A percentile compares a stretch with the other conserved stretches of the same genome.
phyloP scores from a whole-genome alignment of 2,888 invertebrate species.

The Theretra japonica region DNA sequence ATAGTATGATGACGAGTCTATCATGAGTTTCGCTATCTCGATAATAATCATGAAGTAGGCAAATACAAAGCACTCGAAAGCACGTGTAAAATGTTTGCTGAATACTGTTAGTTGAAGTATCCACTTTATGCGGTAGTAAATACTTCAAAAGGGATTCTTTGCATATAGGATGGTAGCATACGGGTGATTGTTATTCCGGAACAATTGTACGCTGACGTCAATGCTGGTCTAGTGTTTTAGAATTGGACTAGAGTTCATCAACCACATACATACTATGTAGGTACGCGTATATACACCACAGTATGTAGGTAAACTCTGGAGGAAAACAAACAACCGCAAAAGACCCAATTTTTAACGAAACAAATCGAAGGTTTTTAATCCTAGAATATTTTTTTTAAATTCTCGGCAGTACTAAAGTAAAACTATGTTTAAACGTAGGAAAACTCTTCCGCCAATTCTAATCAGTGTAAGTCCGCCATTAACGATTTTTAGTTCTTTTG shows the following conservation, averaged over 20 bases:
- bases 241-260: constrained; percentile 60
- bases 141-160: constrained; percentile 40
- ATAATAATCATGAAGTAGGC: constrained; percentile 6
- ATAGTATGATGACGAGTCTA: not conserved
- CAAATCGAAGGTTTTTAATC: too few species aligned
- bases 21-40: not conserved
- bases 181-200: constrained; percentile 61
- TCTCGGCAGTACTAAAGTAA: too few species aligned
- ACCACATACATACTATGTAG: constrained; percentile 36
- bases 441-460: too few species aligned
- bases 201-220: constrained; percentile 56
- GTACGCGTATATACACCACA: not conserved
- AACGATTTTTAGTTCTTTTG: too few species aligned
- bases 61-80: constrained; percentile 16
- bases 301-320: not conserved
- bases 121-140: constrained; percentile 49
- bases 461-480: too few species aligned
- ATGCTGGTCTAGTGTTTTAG: constrained; percentile 45
- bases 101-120: constrained; percentile 11
- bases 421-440: too few species aligned
- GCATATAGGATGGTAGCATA: constrained; percentile 47
- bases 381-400: too few species aligned
- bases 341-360: not conserved
- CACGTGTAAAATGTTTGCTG: constrained; percentile 28
- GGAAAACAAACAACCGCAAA: not conserved